Base-by-base conservation (phyloP, 2,797 vertebrate genomes). In the Sebastes cheni region DNA sequence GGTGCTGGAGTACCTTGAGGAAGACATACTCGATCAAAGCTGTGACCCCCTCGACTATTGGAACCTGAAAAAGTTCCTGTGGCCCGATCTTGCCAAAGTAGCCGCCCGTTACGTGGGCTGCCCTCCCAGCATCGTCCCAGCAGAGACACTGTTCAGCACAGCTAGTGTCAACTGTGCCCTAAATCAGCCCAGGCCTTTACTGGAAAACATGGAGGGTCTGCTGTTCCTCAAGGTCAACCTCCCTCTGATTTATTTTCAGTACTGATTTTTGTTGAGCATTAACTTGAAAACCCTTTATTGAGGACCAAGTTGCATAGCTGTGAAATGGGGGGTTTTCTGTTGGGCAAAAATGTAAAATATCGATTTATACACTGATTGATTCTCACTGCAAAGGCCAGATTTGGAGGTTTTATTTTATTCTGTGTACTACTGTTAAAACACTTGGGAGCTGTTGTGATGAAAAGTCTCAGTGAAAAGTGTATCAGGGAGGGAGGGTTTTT, bases 181-280 rank as follows among this genome's bases (percentile, higher is more conserved):
- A 16, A 97, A 97, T 96, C 98, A 97, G 89, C 96, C 97, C 81
- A 96, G 97, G 89, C 95, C 97, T 85, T 92, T 93, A 91, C 95
- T 96, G 92, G 98, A 99, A 93, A 99, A 99, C 92, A 95, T 99
- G 87, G 98, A 99, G 95, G 97, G 97, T 88, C 97, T 99, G 72
- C 95, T 99, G 89, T 99, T 99, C 95, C 95, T 99, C 93, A 99
- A 99, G 94, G 98, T 99, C 87, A 99, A 99, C 93, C 98, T 99
- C 91, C 99, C 98, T 80, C 94, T 99, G 95, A 97, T 99, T 95
- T 98, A 97, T 95, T 99, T 99, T 95, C 97, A 99, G 94, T 99
- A 99, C 96, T 99, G 96, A 99, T 92, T 29, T 80, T 82, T 89
- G 90, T 83, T 67, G 84, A 91, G 80, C 93, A 90, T 93, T 91